Evolutionary conservation across 2,888 invertebrate genomes (phyloP), one percentile per base, ranked within the genome.

Genomic region (Drosophila mercatorum): DNA sequence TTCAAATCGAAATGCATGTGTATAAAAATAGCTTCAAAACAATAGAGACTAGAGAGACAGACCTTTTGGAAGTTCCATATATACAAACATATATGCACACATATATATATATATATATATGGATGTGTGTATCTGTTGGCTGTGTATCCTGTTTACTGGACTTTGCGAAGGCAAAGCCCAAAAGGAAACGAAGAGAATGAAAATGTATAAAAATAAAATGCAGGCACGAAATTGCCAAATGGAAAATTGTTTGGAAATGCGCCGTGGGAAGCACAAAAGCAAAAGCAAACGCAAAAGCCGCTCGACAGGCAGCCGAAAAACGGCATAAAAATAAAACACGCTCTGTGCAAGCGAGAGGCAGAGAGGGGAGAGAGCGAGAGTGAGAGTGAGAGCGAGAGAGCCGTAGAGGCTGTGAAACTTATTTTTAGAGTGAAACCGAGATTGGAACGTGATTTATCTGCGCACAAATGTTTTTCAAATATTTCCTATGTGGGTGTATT

Each of bases 121-220:
- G 3, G 26, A 11, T 8, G 6, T 67, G 46, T 38, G 28, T 58
- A 8, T n/a, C 10, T 59, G 38, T 62, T 38, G 51, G 60, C 47
- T 38, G 47, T 67, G 75, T 76, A 68, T 78, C 73, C 65, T 81
- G 68, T 63, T 68, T 65, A 60, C 40, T 67, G 46, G 57, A 83
- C 84, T 84, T 89, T 72, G 61, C 85, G 85, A 86, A 86, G 85
- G 89, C 68, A 82, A 88, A 88, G 85, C 83, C 76, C 69, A 86
- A 89, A 88, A 76, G 81, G 63, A 78, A 80, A 62, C 60, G 58
- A 52, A 58, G 47, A 79, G 71, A 78, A 71, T 59, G 65, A 79
- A 78, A 78, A 71, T 59, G 65, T 52, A 60, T 59, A 61, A 82
- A 84, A 71, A 68, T 55, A 68, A 56, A 71, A 60, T 64, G 28